Evolutionary conservation across 2,888 invertebrate genomes (phyloP).

Genomic region (Leptogaster cylindrica): DNA sequence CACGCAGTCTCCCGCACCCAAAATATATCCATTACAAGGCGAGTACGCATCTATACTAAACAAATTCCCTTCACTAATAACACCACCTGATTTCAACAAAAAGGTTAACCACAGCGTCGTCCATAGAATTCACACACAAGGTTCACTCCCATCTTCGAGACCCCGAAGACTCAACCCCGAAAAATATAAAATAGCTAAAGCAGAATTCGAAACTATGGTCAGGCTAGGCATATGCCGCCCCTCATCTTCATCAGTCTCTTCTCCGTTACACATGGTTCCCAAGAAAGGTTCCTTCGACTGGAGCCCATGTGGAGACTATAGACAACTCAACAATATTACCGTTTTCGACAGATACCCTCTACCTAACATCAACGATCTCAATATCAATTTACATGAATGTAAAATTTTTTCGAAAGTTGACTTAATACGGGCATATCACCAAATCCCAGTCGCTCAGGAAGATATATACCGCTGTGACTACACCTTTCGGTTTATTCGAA

Average conservation of each 20-base stretch:
- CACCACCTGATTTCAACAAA: neutral
- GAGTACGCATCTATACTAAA: conserved; percentile 1
- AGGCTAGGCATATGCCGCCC: conserved; percentile 49
- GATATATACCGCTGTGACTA: too few relatives aligned
- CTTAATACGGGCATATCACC: too few relatives aligned
- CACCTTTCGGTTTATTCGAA: too few relatives aligned
- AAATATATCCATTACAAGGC: neutral
- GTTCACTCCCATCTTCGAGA: conserved; percentile 39
- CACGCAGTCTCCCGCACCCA: neutral
- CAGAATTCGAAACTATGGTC: conserved; percentile 49
- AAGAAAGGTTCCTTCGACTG: conserved; percentile 44
- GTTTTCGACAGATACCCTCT: neutral
- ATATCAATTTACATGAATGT: too few relatives aligned
- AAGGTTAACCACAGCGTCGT: neutral
- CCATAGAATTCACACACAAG: conserved; percentile 13
- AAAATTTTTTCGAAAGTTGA: too few relatives aligned
- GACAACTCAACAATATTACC: too few relatives aligned
- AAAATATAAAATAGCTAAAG: conserved; percentile 48
- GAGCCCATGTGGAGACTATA: conserved; percentile 19
- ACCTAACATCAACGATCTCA: neutral
- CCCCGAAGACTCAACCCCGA: conserved; percentile 48
- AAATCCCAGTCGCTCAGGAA: too few relatives aligned
- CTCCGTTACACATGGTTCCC: conserved; percentile 50
- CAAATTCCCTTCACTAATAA: neutral
- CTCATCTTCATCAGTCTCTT: conserved; percentile 50